phyloP scores from a whole-genome alignment of 1,140 invertebrate species.

The Carcinoscorpius rotundicauda region DNA sequence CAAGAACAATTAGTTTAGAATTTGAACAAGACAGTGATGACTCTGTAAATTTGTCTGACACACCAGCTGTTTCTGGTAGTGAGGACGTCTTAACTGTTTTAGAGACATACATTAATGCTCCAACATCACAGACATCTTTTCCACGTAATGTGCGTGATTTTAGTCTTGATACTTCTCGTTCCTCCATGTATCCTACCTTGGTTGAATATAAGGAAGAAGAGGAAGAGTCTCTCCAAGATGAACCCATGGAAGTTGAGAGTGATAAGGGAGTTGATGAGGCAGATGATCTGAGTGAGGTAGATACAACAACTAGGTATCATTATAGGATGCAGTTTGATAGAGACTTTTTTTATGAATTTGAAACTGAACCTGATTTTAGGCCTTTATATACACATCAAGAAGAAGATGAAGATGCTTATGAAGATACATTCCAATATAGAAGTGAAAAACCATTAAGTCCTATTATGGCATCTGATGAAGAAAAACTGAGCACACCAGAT shows the following conservation, averaged over 20 bases:
- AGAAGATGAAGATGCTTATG: conserved; percentile 37
- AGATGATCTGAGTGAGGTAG: background rate
- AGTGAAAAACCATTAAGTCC: background rate
- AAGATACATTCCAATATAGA: background rate
- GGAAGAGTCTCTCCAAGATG: conserved; percentile 17
- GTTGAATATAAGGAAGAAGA: conserved; percentile 10
- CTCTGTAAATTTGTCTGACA: too few species aligned
- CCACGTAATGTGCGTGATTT: too few species aligned
- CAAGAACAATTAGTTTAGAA: too few species aligned
- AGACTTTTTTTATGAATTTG: conserved; percentile 59
- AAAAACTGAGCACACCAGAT: conserved; percentile 62
- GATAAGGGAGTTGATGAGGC: conserved; percentile 6
- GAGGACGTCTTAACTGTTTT: too few species aligned
- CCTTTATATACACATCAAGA: conserved; percentile 42
- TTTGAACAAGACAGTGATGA: too few species aligned
- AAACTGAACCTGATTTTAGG: conserved; percentile 1
- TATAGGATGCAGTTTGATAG: conserved; percentile 25
- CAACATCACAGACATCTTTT: too few species aligned
- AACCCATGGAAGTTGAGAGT: conserved; percentile 70
- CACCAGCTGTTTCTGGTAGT: too few species aligned
- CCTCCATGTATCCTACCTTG: too few species aligned
- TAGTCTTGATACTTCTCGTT: too few species aligned
- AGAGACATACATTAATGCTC: too few species aligned
- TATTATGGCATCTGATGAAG: background rate
- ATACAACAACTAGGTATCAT: background rate